phyloP scores from a whole-genome alignment of 2,888 invertebrate species.

The Melanargia galathea region DNA sequence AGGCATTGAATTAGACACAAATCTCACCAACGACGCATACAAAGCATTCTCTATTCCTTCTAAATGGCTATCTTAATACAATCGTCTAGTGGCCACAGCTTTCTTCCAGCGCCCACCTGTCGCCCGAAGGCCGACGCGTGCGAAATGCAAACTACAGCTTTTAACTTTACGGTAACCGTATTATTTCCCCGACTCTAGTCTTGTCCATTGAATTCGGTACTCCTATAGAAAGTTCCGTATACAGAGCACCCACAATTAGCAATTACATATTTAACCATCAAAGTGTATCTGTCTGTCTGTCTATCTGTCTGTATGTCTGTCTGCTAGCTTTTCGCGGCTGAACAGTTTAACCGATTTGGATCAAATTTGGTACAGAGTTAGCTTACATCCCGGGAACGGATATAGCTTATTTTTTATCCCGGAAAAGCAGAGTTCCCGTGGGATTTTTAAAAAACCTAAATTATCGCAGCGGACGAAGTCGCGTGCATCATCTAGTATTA shows the following conservation, averaged over 20 bases:
- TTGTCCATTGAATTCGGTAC: conserved; percentile 13
- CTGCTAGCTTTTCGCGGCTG: no score
- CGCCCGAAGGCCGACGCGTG: conserved; percentile 38
- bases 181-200: conserved; percentile 17
- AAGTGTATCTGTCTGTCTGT: no score
- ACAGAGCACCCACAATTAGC: background rate
- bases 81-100: conserved; percentile 50
- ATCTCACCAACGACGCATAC: conserved; percentile 15
- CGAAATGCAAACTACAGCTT: conserved; percentile 21
- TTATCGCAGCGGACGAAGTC: no score
- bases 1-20: conserved; percentile 25
- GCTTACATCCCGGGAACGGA: no score
- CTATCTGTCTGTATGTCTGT: no score
- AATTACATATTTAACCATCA: background rate
- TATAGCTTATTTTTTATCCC: no score
- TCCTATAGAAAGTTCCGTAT: background rate
- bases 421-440: no score
- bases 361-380: no score
- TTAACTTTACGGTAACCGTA: conserved; percentile 17
- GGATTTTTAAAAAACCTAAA: no score
- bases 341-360: no score
- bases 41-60: conserved; percentile 39
- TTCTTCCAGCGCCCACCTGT: conserved; percentile 55
- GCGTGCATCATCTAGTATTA: no score
- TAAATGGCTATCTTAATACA: conserved; percentile 52